phyloP scores from a whole-genome alignment of 2,888 invertebrate genomes.

The Onthophagus sagittarius region DNA sequence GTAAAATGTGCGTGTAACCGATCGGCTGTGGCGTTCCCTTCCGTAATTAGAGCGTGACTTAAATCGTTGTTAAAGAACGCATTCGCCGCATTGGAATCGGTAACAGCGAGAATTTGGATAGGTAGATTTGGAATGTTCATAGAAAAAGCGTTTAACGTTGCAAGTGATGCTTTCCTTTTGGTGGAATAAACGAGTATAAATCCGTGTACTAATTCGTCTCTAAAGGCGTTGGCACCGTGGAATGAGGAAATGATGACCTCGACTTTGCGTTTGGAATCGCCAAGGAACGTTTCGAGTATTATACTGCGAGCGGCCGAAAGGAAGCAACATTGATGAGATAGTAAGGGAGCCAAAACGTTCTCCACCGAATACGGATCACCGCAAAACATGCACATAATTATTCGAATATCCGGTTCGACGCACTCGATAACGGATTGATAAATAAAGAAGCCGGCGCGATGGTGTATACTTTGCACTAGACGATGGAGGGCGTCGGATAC shows the following conservation, averaged over 20 bases:
- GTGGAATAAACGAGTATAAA: conserved; percentile 94
- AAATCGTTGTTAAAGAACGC: conserved; percentile 88
- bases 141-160: conserved; percentile 87
- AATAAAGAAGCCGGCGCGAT: conserved; percentile 70
- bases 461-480: conserved; percentile 72
- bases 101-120: conserved; percentile 90
- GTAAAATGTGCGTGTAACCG: conserved; percentile 86
- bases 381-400: conserved; percentile 95
- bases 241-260: conserved; percentile 91
- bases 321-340: conserved; percentile 84
- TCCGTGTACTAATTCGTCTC: conserved; percentile 90
- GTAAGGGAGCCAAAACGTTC: conserved; percentile 80
- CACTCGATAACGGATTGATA: conserved; percentile 74
- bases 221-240: conserved; percentile 88
- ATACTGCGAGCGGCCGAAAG: conserved; percentile 82
- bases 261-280: conserved; percentile 83
- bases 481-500: conserved; percentile 71
- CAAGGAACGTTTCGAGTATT: conserved; percentile 87
- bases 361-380: conserved; percentile 91
- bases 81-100: conserved; percentile 83
- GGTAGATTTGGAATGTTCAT: conserved; percentile 90
- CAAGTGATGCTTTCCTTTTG: conserved; percentile 89
- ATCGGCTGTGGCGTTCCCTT: conserved; percentile 90
- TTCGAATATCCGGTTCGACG: conserved; percentile 81
- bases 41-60: conserved; percentile 85